A percentile compares a stretch with the other conserved stretches of the same genome.
These are phyloP conservation scores for Hippopotamus amphibius DNA, from an alignment of 2,113 vertebrate genomes.

Conservation along the genomic window DNA sequence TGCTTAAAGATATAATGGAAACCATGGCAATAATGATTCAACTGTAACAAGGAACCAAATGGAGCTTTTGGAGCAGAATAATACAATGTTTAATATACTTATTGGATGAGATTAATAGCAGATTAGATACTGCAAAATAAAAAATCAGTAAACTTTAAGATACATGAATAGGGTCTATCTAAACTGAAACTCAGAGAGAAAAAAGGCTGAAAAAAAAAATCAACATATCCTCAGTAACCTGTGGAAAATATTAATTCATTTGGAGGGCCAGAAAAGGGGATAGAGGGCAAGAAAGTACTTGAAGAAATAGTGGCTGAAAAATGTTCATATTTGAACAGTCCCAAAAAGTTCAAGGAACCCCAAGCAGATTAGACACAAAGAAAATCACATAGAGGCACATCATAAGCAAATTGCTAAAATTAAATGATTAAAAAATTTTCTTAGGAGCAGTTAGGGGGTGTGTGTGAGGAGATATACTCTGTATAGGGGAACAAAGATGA, in stretches of 20 bases:
- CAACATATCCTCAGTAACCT: neutral
- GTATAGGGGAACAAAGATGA: neutral
- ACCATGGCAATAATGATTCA: neutral
- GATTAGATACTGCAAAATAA: neutral
- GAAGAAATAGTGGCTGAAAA: conserved; percentile 5
- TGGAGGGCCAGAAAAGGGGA: neutral
- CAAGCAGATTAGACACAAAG: neutral
- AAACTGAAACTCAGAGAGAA: neutral
- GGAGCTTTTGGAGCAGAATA: neutral
- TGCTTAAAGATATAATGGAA: neutral
- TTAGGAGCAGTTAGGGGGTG: neutral
- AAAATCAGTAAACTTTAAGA: neutral
- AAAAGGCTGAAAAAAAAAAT: neutral
- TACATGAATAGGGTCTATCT: neutral
- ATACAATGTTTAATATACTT: neutral
- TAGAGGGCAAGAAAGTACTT: neutral
- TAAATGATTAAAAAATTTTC: neutral
- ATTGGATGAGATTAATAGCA: neutral
- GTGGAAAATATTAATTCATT: neutral
- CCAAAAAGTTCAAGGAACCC: neutral
- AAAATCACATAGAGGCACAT: no score
- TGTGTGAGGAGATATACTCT: neutral
- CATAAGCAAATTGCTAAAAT: neutral
- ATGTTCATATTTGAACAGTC: neutral
- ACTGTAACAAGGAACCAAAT: neutral